Conservation (phyloP, 2,113 vertebrate genomes). For the Elachura formosa region DNA sequence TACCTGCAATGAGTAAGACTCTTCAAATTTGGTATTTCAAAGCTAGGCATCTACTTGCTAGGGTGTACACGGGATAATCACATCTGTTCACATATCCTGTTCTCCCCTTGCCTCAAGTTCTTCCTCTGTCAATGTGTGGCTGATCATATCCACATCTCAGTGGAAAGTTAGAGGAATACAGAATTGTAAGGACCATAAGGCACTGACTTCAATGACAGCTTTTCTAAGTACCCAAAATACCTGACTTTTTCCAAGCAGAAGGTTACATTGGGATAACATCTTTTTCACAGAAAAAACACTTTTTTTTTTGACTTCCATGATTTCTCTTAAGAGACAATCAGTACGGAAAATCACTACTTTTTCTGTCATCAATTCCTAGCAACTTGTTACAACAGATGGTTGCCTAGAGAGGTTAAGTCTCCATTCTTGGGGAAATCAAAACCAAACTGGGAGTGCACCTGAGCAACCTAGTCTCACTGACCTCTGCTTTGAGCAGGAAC, state of each 20-base stretch:
- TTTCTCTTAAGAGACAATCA: background rate
- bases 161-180: background rate
- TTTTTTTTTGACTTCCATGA: background rate
- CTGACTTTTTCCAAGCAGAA: background rate
- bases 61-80: background rate
- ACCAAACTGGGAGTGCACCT: background rate
- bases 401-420: background rate
- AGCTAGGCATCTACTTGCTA: background rate
- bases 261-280: background rate
- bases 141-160: background rate
- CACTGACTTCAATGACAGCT: background rate
- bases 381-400: background rate
- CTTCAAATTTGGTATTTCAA: background rate
- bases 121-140: background rate
- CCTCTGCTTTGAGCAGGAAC: background rate
- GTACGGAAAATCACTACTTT: background rate
- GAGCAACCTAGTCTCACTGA: background rate
- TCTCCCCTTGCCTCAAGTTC: background rate
- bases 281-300: background rate
- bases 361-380: background rate
- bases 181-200: background rate
- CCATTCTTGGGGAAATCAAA: background rate
- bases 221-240: background rate
- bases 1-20: background rate
- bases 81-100: background rate